phyloP scores from a whole-genome alignment of 2,797 vertebrate genomes.

The Tokudaia tokunoshimensis region DNA sequence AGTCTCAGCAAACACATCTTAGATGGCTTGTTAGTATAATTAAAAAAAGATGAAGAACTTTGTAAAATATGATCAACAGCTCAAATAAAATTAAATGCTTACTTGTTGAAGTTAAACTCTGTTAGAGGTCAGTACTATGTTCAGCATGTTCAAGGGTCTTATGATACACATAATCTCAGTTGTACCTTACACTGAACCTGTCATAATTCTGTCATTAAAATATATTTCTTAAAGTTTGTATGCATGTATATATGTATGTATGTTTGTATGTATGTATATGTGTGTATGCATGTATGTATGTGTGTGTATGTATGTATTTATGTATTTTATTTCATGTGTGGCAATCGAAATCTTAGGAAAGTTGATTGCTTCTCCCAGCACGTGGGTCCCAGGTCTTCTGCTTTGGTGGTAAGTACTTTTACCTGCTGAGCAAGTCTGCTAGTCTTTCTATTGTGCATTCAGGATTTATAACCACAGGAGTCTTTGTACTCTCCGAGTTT shows the following conservation, averaged over 20 bases:
- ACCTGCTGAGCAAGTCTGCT: neutral
- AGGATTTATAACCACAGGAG: neutral
- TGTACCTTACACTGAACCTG: neutral
- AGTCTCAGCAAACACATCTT: neutral
- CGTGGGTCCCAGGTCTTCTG: neutral
- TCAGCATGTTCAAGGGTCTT: neutral
- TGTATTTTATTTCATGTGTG: neutral
- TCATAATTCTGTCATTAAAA: neutral
- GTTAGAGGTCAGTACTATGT: neutral
- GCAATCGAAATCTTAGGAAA: neutral
- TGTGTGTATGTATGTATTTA: neutral
- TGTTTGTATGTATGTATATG: neutral
- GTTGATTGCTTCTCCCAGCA: neutral
- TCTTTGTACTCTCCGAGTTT: neutral
- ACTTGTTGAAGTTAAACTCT: neutral
- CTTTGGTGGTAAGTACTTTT: too few species aligned
- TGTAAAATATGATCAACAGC: neutral
- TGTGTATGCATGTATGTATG: neutral
- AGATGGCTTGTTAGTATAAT: neutral
- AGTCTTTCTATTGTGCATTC: neutral
- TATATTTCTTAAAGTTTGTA: neutral
- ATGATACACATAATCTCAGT: neutral
- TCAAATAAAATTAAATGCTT: conserved; percentile 4
- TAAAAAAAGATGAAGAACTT: neutral
- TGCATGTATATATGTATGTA: neutral